phyloP scores from a whole-genome alignment of 2,113 vertebrate genomes.

The Acanthisitta chloris region DNA sequence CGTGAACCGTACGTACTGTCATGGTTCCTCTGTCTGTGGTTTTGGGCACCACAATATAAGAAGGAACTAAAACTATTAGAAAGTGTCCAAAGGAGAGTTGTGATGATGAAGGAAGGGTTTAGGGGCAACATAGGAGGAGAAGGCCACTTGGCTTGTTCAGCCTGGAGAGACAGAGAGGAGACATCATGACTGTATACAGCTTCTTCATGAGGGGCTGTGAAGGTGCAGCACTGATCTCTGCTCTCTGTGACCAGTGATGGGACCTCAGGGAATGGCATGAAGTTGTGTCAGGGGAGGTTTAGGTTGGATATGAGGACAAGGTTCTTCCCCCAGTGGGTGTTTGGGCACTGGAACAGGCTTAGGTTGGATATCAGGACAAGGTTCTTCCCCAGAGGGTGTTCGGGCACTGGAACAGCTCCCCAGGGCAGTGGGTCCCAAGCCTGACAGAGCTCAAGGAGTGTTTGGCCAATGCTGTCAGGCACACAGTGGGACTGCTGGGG shows the following conservation, averaged over 20 bases:
- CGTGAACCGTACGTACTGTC: constrained; percentile 88
- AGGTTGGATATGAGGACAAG: fast-evolving
- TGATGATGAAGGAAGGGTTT: too few relatives aligned
- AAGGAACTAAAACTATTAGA: not conserved
- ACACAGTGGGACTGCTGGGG: not conserved
- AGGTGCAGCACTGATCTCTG: not conserved
- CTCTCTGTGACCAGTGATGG: not conserved
- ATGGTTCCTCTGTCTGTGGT: fast-evolving
- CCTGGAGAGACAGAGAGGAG: fast-evolving
- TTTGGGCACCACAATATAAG: fast-evolving
- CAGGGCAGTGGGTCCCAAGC: not conserved
- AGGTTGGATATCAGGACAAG: fast-evolving
- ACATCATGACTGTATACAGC: not conserved
- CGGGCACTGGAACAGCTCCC: not conserved
- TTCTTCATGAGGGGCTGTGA: not conserved
- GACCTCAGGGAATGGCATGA: not conserved
- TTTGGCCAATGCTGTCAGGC: not conserved
- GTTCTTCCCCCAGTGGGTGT: not conserved
- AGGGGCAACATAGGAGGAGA: not conserved
- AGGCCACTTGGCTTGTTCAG: fast-evolving
- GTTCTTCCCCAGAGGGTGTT: not conserved
- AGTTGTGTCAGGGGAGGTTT: fast-evolving
- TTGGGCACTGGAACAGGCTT: not conserved
- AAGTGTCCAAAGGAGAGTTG: fast-evolving
- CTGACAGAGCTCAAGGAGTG: fast-evolving